Conservation (phyloP, 2,888 invertebrate genomes). For the Scaptomyza polygonia region DNA sequence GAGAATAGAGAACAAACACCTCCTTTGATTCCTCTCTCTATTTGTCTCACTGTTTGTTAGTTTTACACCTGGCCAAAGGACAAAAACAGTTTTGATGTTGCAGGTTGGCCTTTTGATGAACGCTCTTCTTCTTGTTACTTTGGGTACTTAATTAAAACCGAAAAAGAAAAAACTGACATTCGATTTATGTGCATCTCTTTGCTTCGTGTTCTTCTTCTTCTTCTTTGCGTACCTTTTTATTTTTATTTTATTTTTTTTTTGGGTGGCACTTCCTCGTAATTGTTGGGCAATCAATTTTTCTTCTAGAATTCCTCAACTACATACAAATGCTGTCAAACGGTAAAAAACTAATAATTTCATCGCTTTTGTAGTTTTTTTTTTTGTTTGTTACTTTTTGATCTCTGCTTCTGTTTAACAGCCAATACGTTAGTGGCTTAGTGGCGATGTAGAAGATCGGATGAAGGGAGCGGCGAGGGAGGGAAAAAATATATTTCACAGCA, state of each 20-base stretch:
- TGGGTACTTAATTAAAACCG: slow-evolving; percentile 70
- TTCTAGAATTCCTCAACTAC: slow-evolving; percentile 3
- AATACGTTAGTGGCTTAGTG: slow-evolving; percentile 43
- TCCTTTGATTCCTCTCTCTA: slow-evolving; percentile 52
- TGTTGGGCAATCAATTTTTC: slow-evolving; percentile 43
- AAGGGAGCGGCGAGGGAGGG: not conserved
- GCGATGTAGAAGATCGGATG: slow-evolving; percentile 18
- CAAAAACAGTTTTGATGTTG: slow-evolving; percentile 40
- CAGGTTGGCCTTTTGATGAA: slow-evolving; percentile 61
- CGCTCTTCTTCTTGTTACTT: slow-evolving; percentile 13
- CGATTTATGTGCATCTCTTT: slow-evolving; percentile 61
- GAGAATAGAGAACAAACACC: slow-evolving; percentile 43
- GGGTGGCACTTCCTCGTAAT: slow-evolving; percentile 76
- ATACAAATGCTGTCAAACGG: slow-evolving; percentile 58
- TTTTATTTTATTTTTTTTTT: slow-evolving; percentile 15
- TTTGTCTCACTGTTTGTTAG: slow-evolving; percentile 1
- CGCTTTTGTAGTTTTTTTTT: slow-evolving; percentile 38
- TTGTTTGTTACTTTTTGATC: slow-evolving; percentile 9
- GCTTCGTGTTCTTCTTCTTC: not conserved
- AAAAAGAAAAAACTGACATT: slow-evolving; percentile 63
- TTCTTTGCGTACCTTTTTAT: not conserved
- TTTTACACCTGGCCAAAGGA: slow-evolving; percentile 66
- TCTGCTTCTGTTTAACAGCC: slow-evolving; percentile 16
- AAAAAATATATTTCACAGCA: not conserved
- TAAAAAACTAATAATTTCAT: slow-evolving; percentile 67